Evolutionary conservation across 2,113 vertebrate genomes (phyloP), one percentile per base, ranked within the genome.

Genomic region (Notarius quadriscutis): DNA sequence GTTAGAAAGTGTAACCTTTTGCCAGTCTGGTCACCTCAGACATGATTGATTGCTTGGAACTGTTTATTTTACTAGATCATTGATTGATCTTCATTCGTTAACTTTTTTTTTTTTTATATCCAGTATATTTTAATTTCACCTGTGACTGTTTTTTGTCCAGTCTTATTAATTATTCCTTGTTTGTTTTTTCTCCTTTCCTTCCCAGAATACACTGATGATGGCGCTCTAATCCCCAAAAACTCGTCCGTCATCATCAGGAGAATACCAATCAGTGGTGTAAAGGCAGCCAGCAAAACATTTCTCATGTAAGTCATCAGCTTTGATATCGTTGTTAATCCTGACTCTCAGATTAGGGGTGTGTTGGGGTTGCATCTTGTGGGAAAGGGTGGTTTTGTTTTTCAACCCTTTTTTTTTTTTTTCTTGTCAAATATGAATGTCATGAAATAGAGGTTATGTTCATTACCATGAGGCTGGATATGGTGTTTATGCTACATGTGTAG

Each of bases 211-310:
- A 98, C 96, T 0, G 97, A 99, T 84, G 97, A 98, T 27, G 96
- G 91, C 50, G 96, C 96, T 55, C 93, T 96, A 84, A 98, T 99
- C 91, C 95, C 97, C n/a, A 99, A 98, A 96, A 98, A 99, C 89
- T 98, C 97, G 4, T 99, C 98, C 0, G 98, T 99, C 85, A 99
- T 99, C 90, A 96, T 99, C 88, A 95, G 97, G 93, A 97, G 98
- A 90, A 97, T 99, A 90, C 98, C 98, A n/a, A 95, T 97, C 90
- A 96, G 95, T 87, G 97, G 97, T 91, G 96, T 95, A 50, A 98
- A 96, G 91, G 94, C 97, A 85, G 94, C 96, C 55, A 96, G 94
- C 95, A 99, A 99, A 95, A 97, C 95, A 81, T 97, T 95, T n/a
- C 95, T 97, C 89, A 96, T 95, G 98, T 99, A 91, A 97, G 98